Percentiles rank a stretch among this genome's conserved stretches.
phyloP scores from a whole-genome alignment of 2,888 invertebrate genomes.

The Serrognathus titanus region DNA sequence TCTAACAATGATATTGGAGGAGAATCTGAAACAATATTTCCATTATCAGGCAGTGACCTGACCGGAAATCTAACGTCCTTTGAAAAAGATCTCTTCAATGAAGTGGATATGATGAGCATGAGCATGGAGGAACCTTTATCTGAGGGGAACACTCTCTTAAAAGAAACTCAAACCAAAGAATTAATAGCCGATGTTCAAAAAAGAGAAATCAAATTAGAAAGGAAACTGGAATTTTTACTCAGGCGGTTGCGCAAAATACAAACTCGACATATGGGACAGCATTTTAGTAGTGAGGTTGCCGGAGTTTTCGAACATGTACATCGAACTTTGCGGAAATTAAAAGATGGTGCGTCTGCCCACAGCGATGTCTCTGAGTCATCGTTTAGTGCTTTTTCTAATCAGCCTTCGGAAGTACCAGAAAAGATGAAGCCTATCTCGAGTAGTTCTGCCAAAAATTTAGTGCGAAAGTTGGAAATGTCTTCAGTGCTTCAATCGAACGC shows the following conservation, averaged over 20 bases:
- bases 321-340: constrained; percentile 45
- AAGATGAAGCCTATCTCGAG: constrained; percentile 48
- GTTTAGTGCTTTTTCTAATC: constrained; percentile 1
- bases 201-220: constrained; percentile 61
- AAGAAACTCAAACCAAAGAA: constrained; percentile 51
- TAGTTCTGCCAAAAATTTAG: constrained; percentile 57
- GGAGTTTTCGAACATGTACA: constrained; percentile 75
- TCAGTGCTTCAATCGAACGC: constrained; percentile 45
- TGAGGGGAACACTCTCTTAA: constrained; percentile 48
- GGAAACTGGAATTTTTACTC: constrained; percentile 68
- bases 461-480: constrained; percentile 54
- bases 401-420: constrained; percentile 9
- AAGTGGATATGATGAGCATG: constrained; percentile 55
- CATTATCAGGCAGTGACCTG: constrained; percentile 39
- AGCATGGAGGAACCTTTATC: constrained; percentile 45
- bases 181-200: constrained; percentile 53
- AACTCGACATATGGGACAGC: constrained; percentile 69
- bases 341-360: constrained; percentile 24
- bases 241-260: constrained; percentile 75
- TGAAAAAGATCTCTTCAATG: constrained; percentile 48
- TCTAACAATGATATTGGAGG: constrained; percentile 38
- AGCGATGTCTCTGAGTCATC: constrained; percentile 6
- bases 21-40: constrained; percentile 40
- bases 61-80: constrained; percentile 37
- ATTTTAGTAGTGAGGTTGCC: constrained; percentile 73